A percentile compares a stretch with the other conserved stretches of the same genome.
These are phyloP conservation scores for Thinocorus orbignyianus DNA, from an alignment of 2,113 vertebrate genomes.

Conservation along the genomic window DNA sequence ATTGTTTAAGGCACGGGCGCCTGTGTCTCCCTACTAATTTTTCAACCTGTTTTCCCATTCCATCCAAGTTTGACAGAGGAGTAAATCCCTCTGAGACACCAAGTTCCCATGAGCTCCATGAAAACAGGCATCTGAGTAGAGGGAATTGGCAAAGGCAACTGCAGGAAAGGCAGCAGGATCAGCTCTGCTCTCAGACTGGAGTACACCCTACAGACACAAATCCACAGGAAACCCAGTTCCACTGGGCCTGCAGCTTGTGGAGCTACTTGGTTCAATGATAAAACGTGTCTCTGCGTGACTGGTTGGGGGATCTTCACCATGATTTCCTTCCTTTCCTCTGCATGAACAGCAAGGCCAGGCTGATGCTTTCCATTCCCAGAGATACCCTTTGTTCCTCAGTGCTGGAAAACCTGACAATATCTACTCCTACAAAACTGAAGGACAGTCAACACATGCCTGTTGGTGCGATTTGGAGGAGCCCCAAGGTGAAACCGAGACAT, in stretches of 20 bases:
- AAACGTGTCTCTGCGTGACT: accelerated
- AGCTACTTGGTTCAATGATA: background rate
- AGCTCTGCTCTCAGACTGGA: background rate
- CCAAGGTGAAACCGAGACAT: background rate
- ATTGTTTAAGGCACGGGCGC: background rate
- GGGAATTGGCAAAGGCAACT: background rate
- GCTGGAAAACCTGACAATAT: background rate
- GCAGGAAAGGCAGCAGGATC: background rate
- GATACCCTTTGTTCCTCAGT: accelerated
- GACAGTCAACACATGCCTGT: background rate
- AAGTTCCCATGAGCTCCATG: background rate
- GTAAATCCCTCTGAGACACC: background rate
- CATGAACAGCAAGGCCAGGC: background rate
- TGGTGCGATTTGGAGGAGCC: background rate
- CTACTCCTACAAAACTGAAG: background rate
- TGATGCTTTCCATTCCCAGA: background rate
- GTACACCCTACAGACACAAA: background rate
- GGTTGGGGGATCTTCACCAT: background rate
- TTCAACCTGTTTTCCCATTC: constrained; percentile 14
- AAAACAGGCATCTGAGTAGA: background rate
- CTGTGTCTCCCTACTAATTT: constrained; percentile 23
- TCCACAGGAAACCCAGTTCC: background rate
- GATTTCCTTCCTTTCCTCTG: background rate
- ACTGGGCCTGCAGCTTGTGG: background rate
- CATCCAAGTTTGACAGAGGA: background rate